Evolutionary conservation across 2,888 invertebrate species (phyloP), one percentile per base, ranked within the genome.

Genomic region (Epicampocera succincta): DNA sequence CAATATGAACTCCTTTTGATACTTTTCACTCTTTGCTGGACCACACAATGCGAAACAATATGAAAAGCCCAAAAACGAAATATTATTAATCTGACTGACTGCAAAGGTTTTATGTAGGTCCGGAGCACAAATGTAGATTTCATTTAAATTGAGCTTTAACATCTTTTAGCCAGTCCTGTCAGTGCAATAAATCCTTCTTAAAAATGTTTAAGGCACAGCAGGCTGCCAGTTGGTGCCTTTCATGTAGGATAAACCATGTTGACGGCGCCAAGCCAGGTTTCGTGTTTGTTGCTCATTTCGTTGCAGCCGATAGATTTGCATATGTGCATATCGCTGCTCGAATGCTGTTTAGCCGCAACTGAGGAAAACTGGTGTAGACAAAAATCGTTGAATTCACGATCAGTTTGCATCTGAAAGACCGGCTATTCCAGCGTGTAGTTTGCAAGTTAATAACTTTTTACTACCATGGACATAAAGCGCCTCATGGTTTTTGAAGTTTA

Each of bases 241-340:
- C 58, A 60, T 58, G 61, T 60, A 68, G 65, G 46, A 74, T 77
- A 82, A 82, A 77, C 74, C 17, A 65, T 77, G 73, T 63, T 82
- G 81, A 82, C 77, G 77, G 77, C 81, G 73, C 81, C 77, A 81
- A 81, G 65, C 50, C 29, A 60, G 65, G 1, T 65, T 50, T 52
- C n/a, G 46, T 65, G 69, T 65, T 40, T 50, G 50, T 25, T 65
- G 11, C 15, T 48, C 61, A 13, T 65, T 33, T 74, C 58, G 48
- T 46, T 65, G 21, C 25, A 19, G 19, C 33, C 3, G 8, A 58
- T 13, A 19, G 3, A 33, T 17, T 15, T 56, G 21, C n/a, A 17
- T 19, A 42, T 15, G 1, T 15, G 8, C n/a, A 42, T 60, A 42
- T 19, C 21, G 19, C 13, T 50, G 12, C 46, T 21, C 9, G 6